phyloP scores from a whole-genome alignment of 2,113 vertebrate genomes.

The Symphodus melops region DNA sequence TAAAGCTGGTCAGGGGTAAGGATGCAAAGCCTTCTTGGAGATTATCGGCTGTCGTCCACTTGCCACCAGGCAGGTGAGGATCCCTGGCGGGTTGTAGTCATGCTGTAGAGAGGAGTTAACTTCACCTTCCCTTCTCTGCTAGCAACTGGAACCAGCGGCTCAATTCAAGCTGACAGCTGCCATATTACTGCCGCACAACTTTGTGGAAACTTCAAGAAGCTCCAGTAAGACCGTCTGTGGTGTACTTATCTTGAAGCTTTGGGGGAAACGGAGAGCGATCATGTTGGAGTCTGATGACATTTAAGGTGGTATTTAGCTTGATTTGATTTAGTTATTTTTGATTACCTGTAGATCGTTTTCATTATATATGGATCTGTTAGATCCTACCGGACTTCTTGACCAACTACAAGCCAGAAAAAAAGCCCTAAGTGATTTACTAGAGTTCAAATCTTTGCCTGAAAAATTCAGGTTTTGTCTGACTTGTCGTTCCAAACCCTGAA shows the following conservation, averaged over 20 bases:
- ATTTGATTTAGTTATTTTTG: neutral
- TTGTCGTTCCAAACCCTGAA: neutral
- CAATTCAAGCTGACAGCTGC: conserved; percentile 75
- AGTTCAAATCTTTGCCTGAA: neutral
- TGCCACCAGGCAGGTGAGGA: conserved; percentile 77
- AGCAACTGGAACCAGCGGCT: conserved; percentile 56
- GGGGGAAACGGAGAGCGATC: conserved; percentile 39
- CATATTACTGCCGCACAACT: conserved; percentile 77
- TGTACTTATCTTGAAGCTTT: conserved; percentile 45
- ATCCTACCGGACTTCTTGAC: no score
- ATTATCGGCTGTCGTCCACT: conserved; percentile 84
- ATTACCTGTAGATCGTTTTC: neutral
- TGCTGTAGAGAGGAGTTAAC: conserved; percentile 77
- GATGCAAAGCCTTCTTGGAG: conserved; percentile 71
- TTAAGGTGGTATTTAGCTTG: neutral
- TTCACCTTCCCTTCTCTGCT: conserved; percentile 64
- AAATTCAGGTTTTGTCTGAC: neutral
- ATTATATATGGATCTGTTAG: neutral
- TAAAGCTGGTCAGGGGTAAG: conserved; percentile 79
- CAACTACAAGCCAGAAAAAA: neutral
- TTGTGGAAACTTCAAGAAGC: conserved; percentile 75
- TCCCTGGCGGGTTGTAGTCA: conserved; percentile 74
- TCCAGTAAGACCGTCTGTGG: conserved; percentile 43
- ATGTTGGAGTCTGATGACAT: conserved; percentile 10
- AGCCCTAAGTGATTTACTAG: neutral